phyloP scores from a whole-genome alignment of 2,797 vertebrate genomes.

The Synanceia verrucosa region DNA sequence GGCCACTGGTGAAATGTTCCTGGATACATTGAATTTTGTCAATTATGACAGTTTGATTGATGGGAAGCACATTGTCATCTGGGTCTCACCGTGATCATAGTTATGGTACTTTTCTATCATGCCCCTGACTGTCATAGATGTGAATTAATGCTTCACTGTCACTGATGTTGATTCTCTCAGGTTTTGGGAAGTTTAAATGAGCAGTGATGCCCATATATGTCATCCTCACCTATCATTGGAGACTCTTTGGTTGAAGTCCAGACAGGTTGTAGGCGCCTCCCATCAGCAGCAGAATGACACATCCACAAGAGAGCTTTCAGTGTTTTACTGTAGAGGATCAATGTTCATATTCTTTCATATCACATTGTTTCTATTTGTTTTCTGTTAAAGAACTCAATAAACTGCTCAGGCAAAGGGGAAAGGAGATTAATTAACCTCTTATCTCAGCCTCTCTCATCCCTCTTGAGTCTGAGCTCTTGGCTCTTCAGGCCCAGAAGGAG shows the following conservation, averaged over 20 bases:
- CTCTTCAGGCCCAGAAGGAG: not conserved
- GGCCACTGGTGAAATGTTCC: not conserved
- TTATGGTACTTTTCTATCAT: conserved; percentile 3
- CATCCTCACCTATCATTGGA: not conserved
- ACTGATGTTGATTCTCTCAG: not conserved
- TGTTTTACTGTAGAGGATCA: not conserved
- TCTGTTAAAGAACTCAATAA: conserved; percentile 4
- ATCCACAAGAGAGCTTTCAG: not conserved
- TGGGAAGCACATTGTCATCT: not conserved
- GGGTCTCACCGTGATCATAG: not conserved
- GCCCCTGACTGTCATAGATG: not conserved
- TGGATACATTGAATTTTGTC: not conserved
- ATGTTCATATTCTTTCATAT: conserved; percentile 9
- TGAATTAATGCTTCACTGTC: not conserved
- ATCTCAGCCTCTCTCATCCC: conserved; percentile 15
- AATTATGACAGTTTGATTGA: conserved; percentile 8
- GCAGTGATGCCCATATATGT: conserved; percentile 1
- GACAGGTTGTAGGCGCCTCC: conserved; percentile 8
- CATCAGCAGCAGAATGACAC: not conserved
- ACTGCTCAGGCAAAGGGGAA: not conserved
- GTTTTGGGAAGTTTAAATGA: not conserved
- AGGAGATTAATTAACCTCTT: conserved; percentile 28
- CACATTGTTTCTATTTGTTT: conserved; percentile 22
- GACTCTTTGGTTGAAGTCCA: not conserved
- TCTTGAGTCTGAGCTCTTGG: conserved; percentile 1